Base-by-base conservation (phyloP, 2,113 vertebrate species). In the Holacanthus passer region DNA sequence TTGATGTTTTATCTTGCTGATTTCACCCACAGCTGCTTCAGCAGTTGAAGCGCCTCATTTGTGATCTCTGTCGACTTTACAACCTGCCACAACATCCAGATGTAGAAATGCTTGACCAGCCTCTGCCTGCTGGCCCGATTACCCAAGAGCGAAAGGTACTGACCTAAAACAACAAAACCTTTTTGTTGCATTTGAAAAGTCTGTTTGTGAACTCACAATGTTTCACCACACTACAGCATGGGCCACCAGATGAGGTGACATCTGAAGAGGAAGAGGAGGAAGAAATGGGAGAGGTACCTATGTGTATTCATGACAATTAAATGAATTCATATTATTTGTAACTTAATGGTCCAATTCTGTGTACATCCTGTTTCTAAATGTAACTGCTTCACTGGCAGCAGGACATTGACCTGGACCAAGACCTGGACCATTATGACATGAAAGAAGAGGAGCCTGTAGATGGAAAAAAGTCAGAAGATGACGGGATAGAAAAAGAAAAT, bases 401-500 rank as follows among this genome's bases (percentile, higher is more conserved):
- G 97, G 98, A 99, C 93, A 96, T 98, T 73, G 93, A 93, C 79
- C 72, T 93, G 84, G 92, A 93, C 89, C 92, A 93, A 90, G 93
- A 94, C 82, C 82, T 93, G 79, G 91, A 93, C 89, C 93, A 99
- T 94, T 99, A 99, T 39, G 98, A 99, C 82, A 99, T 99, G 98
- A 99, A 99, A 96, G 98, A 99, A 90, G 98, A 99, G 88, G 98
- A 98, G 77, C 97, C 97, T 3, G 94, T 92, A 60, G 97, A 96
- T 50, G 98, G 97, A 17, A 99, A 98, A 86, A 99, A 99, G 86
- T 98, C 96, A 0, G 98, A 99, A 91, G 98, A 99, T 86, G 98
- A 99, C 79, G 98, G 98, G 69, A 99, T 99, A 73, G 98, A 99
- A 87, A 99, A 98, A 90, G 98, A 99, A 91, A 99, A 99, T 83